Conservation (phyloP, 2,797 vertebrate species). For the Botia almorhae region DNA sequence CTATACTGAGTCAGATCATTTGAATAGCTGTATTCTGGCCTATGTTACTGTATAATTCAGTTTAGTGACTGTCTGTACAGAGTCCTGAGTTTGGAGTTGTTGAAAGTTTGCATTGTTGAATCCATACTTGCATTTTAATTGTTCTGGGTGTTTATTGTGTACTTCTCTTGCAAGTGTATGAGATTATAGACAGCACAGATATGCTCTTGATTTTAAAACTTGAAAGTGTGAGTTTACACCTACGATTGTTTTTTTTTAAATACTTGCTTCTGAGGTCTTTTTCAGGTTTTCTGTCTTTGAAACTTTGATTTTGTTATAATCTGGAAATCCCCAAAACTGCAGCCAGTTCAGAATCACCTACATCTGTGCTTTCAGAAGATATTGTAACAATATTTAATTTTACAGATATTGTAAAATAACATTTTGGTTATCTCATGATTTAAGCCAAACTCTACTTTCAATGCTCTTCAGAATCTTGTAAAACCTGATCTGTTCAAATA, state of each 20-base stretch:
- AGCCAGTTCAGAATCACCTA: not conserved
- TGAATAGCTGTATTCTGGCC: conserved; percentile 16
- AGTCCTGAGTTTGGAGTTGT: not conserved
- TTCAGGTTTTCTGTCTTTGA: not conserved
- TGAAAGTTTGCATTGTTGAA: not conserved
- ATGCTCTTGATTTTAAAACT: too few species aligned
- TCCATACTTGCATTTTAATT: not conserved
- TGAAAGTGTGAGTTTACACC: too few species aligned
- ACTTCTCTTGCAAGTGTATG: not conserved
- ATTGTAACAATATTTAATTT: conserved; percentile 6
- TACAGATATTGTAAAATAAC: conserved; percentile 22
- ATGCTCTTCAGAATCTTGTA: not conserved
- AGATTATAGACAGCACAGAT: not conserved
- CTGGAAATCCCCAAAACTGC: conserved; percentile 16
- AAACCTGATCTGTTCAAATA: conserved; percentile 7
- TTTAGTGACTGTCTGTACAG: conserved; percentile 3
- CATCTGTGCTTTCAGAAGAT: conserved; percentile 26
- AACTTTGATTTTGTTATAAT: conserved; percentile 8
- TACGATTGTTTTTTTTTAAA: too few species aligned
- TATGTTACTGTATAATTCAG: conserved; percentile 31
- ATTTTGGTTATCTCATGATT: not conserved
- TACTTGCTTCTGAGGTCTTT: too few species aligned
- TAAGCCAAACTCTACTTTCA: not conserved
- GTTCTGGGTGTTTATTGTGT: not conserved
- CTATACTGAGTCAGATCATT: conserved; percentile 40